Evolutionary conservation across 2,888 invertebrate species (phyloP), one percentile per base, ranked within the genome.

Genomic region (Andricus quercusramuli): DNA sequence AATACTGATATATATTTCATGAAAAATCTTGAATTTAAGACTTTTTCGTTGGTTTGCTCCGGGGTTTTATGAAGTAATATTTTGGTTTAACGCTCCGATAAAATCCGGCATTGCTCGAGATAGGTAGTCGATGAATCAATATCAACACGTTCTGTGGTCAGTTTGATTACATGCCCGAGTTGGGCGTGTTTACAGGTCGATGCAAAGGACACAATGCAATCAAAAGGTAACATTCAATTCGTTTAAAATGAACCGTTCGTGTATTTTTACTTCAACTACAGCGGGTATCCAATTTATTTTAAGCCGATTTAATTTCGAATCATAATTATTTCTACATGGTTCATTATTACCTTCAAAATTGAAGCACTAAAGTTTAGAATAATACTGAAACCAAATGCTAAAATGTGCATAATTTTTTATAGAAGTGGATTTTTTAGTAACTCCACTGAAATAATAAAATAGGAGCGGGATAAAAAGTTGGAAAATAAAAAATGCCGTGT

Each of bases 101-200:
- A 51, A 74, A 74, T 20, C 20, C 51, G 20, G 74, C n/a, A 74
- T 74, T 74, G 74, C 56, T 51, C 32, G 74, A 74, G 74, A 74
- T 74, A 56, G 74, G 29, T 51, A 56, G 32, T 47, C 74, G 74
- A 74, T 74, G n/a, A 74, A 74, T 74, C 74, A 32, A 74, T 74
- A 51, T 56, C 51, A 74, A 74, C 74, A 74, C 74, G 74, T 56
- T 56, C 51, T 51, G 32, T 56, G 74, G 74, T 56, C 25, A 74
- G 29, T 56, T 51, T 56, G 56, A 74, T 74, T 74, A 74, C 32
- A 56, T 56, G 56, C 29, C 29, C 20, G 51, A 32, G 32, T 29
- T 74, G 74, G 51, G 51, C 51, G 47, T 74, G 74, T 74, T 74
- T 74, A 56, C 51, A 74, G 32, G 74, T 74, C 56, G 51, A 74